A percentile compares a stretch with the other conserved stretches of the same genome.
Evolutionary conservation across 2,113 vertebrate species (phyloP).

Genomic region (Dipodomys ordii): DNA sequence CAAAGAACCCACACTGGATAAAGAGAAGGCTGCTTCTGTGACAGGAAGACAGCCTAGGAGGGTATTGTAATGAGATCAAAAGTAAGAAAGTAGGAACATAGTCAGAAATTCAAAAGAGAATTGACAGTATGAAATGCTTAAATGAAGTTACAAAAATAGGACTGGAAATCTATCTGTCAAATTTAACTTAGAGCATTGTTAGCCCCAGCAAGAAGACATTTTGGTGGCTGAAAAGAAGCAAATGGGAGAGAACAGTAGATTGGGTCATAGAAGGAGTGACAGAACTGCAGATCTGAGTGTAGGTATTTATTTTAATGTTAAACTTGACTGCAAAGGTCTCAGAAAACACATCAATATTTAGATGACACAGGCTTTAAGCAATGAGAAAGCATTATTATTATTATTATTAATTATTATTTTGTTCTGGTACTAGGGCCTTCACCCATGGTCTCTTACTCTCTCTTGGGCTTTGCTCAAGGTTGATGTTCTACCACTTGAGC

Average conservation of each 20-base stretch:
- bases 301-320: neutral
- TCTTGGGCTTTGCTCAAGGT: too few relatives aligned
- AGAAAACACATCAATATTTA: neutral
- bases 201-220: neutral
- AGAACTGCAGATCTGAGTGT: neutral
- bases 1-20: neutral
- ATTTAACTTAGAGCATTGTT: neutral
- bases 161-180: neutral
- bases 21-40: neutral
- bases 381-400: neutral
- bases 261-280: neutral
- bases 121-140: neutral
- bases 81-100: neutral
- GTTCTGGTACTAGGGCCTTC: too few relatives aligned
- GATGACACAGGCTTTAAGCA: neutral
- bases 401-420: too few relatives aligned
- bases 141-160: slow-evolving; percentile 23
- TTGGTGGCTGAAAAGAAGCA: neutral
- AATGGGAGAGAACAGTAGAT: neutral
- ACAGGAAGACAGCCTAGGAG: neutral
- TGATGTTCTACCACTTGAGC: too few relatives aligned
- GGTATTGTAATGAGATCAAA: neutral
- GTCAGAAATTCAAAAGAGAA: neutral
- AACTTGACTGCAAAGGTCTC: neutral
- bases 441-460: too few relatives aligned